Evolutionary conservation across 2,113 vertebrate species (phyloP).

Genomic region (Probosciger aterrimus): DNA sequence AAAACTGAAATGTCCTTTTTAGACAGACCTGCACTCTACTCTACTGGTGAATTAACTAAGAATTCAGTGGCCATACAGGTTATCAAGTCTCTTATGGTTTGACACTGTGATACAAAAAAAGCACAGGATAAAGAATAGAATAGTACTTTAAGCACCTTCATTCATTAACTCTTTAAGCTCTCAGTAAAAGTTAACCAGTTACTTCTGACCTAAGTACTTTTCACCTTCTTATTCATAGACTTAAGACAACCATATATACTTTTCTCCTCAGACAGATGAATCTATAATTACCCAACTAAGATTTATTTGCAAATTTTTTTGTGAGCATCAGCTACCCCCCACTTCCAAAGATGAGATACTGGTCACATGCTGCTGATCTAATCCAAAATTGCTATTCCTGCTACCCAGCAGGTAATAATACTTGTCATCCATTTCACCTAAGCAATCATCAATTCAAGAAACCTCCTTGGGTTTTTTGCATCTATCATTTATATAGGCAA

Average conservation of each 20-base stretch:
- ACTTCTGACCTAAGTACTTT: neutral
- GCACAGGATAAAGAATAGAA: neutral
- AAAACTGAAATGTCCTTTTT: neutral
- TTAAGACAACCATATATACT: neutral
- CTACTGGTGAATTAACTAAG: neutral
- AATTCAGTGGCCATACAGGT: neutral
- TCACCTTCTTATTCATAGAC: neutral
- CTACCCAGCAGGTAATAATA: neutral
- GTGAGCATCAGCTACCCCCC: neutral
- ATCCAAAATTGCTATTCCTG: neutral
- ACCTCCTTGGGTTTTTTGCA: neutral
- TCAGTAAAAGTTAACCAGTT: neutral
- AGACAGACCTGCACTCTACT: too few relatives aligned
- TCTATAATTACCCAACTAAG: neutral
- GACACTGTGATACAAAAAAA: neutral
- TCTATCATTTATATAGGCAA: neutral
- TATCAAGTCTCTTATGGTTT: neutral
- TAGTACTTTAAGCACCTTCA: neutral
- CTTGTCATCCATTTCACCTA: neutral
- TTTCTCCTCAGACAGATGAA: neutral
- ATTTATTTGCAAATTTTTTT: neutral
- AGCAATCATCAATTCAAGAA: constrained; percentile 4
- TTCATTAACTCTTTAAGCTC: neutral
- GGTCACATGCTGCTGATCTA: neutral
- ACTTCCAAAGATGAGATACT: neutral